Base-by-base conservation (phyloP, 2,797 vertebrate species). In the Eupleurogrammus muticus region DNA sequence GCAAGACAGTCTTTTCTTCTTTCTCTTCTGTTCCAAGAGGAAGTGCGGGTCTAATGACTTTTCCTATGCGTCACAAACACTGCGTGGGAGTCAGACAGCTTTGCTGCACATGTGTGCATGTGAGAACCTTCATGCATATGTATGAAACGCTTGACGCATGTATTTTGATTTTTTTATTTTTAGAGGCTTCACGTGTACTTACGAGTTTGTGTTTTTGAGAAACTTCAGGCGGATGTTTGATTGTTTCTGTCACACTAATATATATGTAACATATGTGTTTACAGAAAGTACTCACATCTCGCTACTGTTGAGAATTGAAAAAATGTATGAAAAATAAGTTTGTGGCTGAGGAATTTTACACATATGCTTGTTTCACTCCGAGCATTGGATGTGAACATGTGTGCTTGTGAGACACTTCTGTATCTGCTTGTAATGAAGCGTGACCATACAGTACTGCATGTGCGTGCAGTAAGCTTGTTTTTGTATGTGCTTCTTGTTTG, bases 31-130 rank as follows among this genome's bases (percentile, higher is more conserved):
- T 79, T 91, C 77, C 73, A 84, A 86, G 88, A 91, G 90, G 92
- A 93, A 91, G 88, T 91, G 70, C 16, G 65, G 80, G 81, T 80
- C 84, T 91, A 88, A 91, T 91, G 90, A 87, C 89, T 90, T 91
- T 92, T 92, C 89, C 89, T 81, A 54, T 90, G 89, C 87, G 90
- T 92, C 90, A 92, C 87, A 84, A 79, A 79, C 76, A 56, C 75
- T 72, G 61, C 88, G 89, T 92, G 89, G 86, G 86, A 84, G 85
- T 81, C 86, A 84, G 82, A 85, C 82, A 87, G 87, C 62, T 57
- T 8, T 46, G 8, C 59, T 61, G 77, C 85, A 84, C 77, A 58
- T 81, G 85, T 85, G 79, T 73, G 64, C 78, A 83, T 82, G 79
- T 81, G 84, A 79, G 77, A 82, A 70, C 52, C 72, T 77, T 70